Evolutionary conservation across 2,888 invertebrate genomes (phyloP).

Genomic region (Leptodirus hochenwartii): DNA sequence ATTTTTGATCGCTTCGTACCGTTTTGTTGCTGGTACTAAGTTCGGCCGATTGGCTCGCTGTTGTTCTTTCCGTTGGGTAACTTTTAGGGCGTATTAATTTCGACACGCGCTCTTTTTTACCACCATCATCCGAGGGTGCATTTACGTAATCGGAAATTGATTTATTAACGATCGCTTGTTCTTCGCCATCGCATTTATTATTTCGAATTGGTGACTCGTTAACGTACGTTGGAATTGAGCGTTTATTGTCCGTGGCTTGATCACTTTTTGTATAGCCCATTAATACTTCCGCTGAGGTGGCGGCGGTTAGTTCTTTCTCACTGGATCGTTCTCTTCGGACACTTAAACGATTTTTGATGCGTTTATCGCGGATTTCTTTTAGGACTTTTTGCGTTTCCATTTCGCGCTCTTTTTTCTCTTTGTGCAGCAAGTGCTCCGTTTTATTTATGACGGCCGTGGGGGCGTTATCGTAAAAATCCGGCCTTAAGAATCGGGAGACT

Average conservation of each 20-base stretch:
- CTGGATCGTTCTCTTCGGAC: constrained; percentile 18
- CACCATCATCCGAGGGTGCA: constrained; percentile 12
- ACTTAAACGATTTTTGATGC: constrained; percentile 20
- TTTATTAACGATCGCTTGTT: neutral
- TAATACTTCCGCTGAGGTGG: neutral
- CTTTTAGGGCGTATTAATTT: constrained; percentile 36
- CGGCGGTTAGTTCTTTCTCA: constrained; percentile 3
- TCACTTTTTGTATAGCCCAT: constrained; percentile 3
- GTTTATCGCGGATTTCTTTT: constrained; percentile 46
- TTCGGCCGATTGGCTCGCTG: constrained; percentile 8
- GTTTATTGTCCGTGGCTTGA: constrained; percentile 8
- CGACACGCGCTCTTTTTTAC: constrained; percentile 25
- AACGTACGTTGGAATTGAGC: constrained; percentile 16
- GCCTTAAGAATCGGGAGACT: constrained; percentile 55
- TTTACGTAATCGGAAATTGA: constrained; percentile 21
- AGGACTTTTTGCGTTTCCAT: constrained; percentile 48
- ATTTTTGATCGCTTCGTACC: constrained; percentile 19
- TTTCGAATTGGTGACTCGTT: constrained; percentile 6
- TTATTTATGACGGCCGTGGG: too few species aligned
- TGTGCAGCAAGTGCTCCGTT: constrained; percentile 45
- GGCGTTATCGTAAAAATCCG: constrained; percentile 57
- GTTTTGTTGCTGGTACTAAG: constrained; percentile 17
- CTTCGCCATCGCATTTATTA: neutral
- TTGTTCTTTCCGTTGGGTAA: constrained; percentile 28
- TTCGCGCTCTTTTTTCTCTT: constrained; percentile 44